These are phyloP conservation scores for Bombyx huttoni DNA, from an alignment of 2,888 invertebrate genomes.

Conservation along the genomic window DNA sequence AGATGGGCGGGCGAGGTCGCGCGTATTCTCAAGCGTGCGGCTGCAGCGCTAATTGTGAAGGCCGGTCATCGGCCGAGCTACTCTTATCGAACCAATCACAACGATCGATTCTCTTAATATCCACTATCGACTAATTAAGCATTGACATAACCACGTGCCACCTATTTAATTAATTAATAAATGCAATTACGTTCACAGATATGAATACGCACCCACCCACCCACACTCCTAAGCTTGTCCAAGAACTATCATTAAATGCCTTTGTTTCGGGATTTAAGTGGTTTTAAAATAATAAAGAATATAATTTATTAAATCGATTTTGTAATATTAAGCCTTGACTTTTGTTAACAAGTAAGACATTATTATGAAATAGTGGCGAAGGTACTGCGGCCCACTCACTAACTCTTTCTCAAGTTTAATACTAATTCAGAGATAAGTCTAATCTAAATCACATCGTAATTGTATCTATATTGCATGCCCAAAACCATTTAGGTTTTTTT, in stretches of 20 bases:
- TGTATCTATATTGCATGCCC: too few species aligned
- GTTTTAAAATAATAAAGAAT: not conserved
- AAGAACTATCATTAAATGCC: not conserved
- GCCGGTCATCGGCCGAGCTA: slow-evolving; percentile 67
- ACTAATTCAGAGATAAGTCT: not conserved
- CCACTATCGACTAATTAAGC: slow-evolving; percentile 33
- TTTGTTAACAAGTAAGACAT: not conserved
- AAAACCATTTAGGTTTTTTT: too few species aligned
- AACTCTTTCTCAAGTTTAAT: not conserved
- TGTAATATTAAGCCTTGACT: not conserved
- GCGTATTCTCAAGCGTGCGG: slow-evolving; percentile 26
- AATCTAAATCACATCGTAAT: too few species aligned
- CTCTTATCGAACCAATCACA: slow-evolving; percentile 56
- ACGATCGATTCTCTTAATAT: slow-evolving; percentile 35
- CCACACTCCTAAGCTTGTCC: slow-evolving; percentile 2
- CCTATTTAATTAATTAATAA: slow-evolving; percentile 23
- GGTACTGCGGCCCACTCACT: not conserved
- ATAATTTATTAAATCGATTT: not conserved
- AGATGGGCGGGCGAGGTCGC: slow-evolving; percentile 45
- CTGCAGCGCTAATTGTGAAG: slow-evolving; percentile 48
- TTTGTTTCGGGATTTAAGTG: not conserved
- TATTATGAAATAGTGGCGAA: not conserved
- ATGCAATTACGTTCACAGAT: slow-evolving; percentile 20
- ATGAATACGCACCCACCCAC: slow-evolving; percentile 11
- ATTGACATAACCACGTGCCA: slow-evolving; percentile 49